Conservation (phyloP, 1,140 invertebrate species). For the Nebria ingens region DNA sequence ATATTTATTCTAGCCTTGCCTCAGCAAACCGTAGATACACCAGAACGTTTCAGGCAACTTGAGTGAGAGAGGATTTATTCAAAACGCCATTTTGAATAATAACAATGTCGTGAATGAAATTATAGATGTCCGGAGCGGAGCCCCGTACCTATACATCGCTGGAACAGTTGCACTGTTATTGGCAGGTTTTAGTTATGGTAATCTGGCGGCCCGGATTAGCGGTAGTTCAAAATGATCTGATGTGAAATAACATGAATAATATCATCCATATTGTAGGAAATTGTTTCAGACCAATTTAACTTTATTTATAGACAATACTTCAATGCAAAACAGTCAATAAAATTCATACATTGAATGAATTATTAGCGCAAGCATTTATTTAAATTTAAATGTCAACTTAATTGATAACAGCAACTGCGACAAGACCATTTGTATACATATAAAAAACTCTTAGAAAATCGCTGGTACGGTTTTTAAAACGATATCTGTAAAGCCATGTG, state of each 20-base stretch:
- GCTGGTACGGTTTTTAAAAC: too few species aligned
- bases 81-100: constrained; percentile 8
- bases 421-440: neutral
- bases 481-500: too few species aligned
- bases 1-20: neutral
- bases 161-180: neutral
- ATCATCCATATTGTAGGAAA: neutral
- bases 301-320: too few species aligned
- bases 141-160: constrained; percentile 4
- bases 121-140: too few species aligned
- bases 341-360: neutral
- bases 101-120: constrained; percentile 1
- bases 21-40: too few species aligned
- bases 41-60: too few species aligned
- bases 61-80: too few species aligned
- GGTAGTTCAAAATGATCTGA: neutral
- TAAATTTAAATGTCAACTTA: neutral
- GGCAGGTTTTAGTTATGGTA: neutral
- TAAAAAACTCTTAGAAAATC: too few species aligned
- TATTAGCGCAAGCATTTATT: neutral
- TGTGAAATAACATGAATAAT: neutral
- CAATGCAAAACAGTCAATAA: neutral
- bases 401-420: neutral
- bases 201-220: neutral
- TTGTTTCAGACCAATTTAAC: too few species aligned